Conservation (phyloP, 2,113 vertebrate species). For the Nyctibius bracteatus region DNA sequence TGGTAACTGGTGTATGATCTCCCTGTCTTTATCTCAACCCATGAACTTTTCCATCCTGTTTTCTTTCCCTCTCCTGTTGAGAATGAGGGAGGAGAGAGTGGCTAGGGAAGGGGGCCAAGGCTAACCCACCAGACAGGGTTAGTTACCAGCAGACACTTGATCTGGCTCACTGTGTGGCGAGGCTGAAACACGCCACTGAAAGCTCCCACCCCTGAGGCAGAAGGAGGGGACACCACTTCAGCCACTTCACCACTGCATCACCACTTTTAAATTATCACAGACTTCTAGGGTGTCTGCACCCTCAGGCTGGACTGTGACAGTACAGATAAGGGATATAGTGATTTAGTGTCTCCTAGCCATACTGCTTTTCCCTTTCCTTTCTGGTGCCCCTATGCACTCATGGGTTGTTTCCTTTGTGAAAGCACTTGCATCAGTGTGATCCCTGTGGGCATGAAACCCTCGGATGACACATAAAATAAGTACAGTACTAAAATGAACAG, state of each 20-base stretch:
- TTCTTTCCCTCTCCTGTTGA: neutral
- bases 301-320: neutral
- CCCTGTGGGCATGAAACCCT: neutral
- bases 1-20: neutral
- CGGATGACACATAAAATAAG: neutral
- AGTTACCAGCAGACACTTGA: neutral
- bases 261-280: neutral
- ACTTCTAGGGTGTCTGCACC: neutral
- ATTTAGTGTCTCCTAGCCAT: neutral
- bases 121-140: neutral
- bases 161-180: neutral
- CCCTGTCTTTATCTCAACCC: neutral
- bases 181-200: neutral
- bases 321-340: neutral
- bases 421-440: neutral
- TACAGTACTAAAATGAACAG: neutral
- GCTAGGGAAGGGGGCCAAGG: neutral
- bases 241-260: neutral
- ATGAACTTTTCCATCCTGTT: neutral
- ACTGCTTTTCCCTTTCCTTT: neutral
- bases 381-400: neutral
- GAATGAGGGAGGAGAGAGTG: neutral
- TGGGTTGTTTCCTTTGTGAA: neutral
- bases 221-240: neutral
- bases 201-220: neutral